These are phyloP conservation scores for Myotis davidii DNA, from an alignment of 2,113 vertebrate species.

Conservation along the genomic window DNA sequence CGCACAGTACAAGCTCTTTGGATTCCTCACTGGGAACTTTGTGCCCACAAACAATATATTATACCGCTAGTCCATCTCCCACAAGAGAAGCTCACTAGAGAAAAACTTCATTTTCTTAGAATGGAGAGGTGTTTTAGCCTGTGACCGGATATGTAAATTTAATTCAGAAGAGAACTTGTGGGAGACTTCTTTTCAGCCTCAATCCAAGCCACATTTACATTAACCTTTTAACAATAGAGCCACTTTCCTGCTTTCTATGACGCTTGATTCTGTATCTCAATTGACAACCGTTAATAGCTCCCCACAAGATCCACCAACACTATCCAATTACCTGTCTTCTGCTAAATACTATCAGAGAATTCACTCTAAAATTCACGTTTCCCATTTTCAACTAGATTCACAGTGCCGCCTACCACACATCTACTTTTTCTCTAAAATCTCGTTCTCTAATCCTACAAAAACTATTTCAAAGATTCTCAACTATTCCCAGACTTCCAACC, in stretches of 20 bases:
- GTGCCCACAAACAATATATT: not conserved
- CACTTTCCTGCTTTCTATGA: not conserved
- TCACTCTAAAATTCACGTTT: not conserved
- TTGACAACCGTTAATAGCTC: not conserved
- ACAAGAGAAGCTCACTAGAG: not conserved
- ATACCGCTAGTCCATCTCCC: not conserved
- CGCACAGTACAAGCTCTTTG: not conserved
- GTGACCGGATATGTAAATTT: not conserved
- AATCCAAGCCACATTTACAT: constrained; percentile 6
- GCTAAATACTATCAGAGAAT: not conserved
- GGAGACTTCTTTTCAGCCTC: not conserved
- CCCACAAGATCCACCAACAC: not conserved
- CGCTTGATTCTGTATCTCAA: not conserved
- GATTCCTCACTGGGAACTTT: not conserved
- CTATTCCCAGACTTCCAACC: not conserved
- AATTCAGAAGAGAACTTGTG: not conserved
- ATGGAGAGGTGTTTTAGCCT: not conserved
- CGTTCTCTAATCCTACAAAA: not conserved
- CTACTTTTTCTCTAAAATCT: not conserved
- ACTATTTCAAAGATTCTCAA: not conserved
- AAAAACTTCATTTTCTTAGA: constrained; percentile 12
- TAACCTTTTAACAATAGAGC: not conserved
- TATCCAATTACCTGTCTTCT: not conserved
- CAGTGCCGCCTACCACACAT: not conserved
- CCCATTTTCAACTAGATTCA: not conserved